Conservation (phyloP, 2,888 invertebrate genomes). For the Sericinus montela region DNA sequence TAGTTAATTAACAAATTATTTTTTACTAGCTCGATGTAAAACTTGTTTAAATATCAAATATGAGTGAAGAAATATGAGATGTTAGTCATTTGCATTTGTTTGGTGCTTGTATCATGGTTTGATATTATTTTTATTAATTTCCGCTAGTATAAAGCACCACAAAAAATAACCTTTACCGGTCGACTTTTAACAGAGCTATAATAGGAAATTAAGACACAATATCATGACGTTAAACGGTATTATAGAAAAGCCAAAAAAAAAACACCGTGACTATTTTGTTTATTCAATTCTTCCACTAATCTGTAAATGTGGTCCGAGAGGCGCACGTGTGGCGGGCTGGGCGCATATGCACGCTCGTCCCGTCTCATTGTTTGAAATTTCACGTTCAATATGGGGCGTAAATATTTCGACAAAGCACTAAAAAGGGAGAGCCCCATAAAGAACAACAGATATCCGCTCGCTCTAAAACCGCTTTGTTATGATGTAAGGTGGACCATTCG, state of each 20-base stretch:
- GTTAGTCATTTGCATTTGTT: too few species aligned
- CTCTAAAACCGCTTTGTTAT: constrained; percentile 25
- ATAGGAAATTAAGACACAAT: constrained; percentile 5
- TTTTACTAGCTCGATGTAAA: too few species aligned
- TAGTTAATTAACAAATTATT: too few species aligned
- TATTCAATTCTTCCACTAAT: constrained; percentile 44
- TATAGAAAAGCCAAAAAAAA: constrained; percentile 26
- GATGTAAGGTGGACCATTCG: constrained; percentile 1
- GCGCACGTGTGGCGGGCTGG: constrained; percentile 63
- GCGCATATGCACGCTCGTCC: constrained; percentile 38
- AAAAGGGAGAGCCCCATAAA: constrained; percentile 62
- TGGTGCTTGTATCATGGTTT: too few species aligned
- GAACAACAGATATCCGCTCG: constrained; percentile 51
- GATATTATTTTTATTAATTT: too few species aligned
- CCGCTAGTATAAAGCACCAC: too few species aligned
- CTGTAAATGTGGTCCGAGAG: constrained; percentile 34
- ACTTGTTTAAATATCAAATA: too few species aligned
- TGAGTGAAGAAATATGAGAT: too few species aligned
- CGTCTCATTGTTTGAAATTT: constrained; percentile 69
- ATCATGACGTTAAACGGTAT: constrained; percentile 12
- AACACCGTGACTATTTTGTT: constrained; percentile 48
- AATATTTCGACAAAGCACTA: constrained; percentile 74
- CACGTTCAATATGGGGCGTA: constrained; percentile 72
- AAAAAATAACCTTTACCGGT: too few species aligned
- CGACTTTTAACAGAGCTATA: not conserved